Conservation (phyloP, 1,140 invertebrate species). For the Bombus huntii region DNA sequence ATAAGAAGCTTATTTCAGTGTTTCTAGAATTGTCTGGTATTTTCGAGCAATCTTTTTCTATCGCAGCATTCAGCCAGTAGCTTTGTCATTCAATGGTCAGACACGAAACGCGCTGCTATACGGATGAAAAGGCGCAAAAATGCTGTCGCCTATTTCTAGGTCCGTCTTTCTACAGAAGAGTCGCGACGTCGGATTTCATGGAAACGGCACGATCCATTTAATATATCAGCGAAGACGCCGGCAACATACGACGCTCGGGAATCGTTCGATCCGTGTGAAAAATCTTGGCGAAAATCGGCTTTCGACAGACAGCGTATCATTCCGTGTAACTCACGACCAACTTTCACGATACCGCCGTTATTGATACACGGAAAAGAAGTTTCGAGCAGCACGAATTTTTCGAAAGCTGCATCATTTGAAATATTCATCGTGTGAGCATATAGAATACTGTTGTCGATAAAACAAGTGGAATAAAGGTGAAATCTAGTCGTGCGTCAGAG, state of each 20-base stretch:
- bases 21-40: not conserved
- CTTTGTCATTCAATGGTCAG: conserved; percentile 60
- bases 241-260: not conserved
- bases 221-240: conserved; percentile 48
- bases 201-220: conserved; percentile 69
- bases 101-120: conserved; percentile 50
- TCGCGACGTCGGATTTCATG: conserved; percentile 56
- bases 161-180: conserved; percentile 52
- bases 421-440: not conserved
- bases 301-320: conserved; percentile 28
- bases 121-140: conserved; percentile 55
- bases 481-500: not conserved
- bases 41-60: not conserved
- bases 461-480: not conserved
- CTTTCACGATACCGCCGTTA: not conserved
- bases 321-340: not conserved
- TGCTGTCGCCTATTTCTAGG: not conserved
- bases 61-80: conserved; percentile 1
- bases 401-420: not conserved
- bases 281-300: conserved; percentile 33
- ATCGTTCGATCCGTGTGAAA: conserved; percentile 23
- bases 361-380: not conserved
- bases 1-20: not conserved
- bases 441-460: not conserved
- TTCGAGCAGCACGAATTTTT: not conserved